Conservation (phyloP, 2,888 invertebrate species). For the Physocephala rufipes region DNA sequence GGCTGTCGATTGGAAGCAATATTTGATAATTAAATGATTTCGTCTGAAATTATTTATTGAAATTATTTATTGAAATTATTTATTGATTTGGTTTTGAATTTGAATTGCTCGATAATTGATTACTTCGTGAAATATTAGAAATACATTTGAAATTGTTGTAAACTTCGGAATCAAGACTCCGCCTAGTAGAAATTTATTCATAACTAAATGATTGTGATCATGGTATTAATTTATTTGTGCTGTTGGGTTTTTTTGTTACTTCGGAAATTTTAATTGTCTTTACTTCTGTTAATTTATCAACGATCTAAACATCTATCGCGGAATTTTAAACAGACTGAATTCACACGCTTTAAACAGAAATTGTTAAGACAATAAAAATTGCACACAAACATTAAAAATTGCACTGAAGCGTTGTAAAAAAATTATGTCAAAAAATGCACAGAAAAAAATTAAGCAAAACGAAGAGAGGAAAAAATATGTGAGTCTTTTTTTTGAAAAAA, state of each 20-base stretch:
- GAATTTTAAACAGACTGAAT: background rate
- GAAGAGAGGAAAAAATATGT: conserved; percentile 23
- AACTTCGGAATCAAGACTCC: no score
- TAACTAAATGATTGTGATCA: background rate
- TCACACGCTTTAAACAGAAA: conserved; percentile 13
- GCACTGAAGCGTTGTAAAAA: background rate
- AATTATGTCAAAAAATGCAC: background rate
- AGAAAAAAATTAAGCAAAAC: conserved; percentile 2
- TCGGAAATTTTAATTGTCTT: background rate
- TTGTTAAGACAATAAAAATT: background rate
- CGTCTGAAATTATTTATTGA: no score
- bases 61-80: no score
- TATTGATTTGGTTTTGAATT: no score
- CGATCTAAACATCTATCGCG: background rate
- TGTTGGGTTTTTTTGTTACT: no score
- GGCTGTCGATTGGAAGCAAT: no score
- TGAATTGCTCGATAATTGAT: no score
- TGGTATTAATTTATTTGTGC: background rate
- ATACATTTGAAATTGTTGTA: no score
- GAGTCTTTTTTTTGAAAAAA: conserved; percentile 12
- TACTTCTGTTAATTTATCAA: background rate
- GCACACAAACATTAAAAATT: conserved; percentile 16
- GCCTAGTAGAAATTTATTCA: background rate
- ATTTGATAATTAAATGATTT: no score
- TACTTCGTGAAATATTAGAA: no score